These are phyloP conservation scores for Sipha maydis DNA, from an alignment of 2,888 invertebrate genomes.

Conservation along the genomic window DNA sequence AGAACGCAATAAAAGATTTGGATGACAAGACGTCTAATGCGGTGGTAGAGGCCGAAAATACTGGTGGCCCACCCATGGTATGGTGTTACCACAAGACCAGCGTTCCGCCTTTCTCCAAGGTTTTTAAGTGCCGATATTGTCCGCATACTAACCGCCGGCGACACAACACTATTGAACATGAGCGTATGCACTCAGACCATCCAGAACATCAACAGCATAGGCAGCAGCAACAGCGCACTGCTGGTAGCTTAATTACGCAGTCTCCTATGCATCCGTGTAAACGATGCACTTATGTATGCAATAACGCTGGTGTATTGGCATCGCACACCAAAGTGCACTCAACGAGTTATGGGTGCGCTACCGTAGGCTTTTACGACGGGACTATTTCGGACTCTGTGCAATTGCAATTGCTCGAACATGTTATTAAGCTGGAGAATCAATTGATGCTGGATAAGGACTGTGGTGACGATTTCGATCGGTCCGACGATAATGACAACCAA, in stretches of 20 bases:
- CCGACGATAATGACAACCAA: neutral
- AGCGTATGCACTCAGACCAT: slow-evolving; percentile 76
- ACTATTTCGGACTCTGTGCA: slow-evolving; percentile 77
- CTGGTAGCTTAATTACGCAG: slow-evolving; percentile 17
- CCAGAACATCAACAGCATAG: slow-evolving; percentile 65
- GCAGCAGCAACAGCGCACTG: slow-evolving; percentile 29
- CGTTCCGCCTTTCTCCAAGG: slow-evolving; percentile 75
- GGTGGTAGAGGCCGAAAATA: slow-evolving; percentile 62
- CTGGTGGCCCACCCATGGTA: slow-evolving; percentile 75
- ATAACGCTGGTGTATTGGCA: slow-evolving; percentile 77
- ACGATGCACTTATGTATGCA: slow-evolving; percentile 83
- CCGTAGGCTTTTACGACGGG: slow-evolving; percentile 77
- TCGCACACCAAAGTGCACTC: slow-evolving; percentile 81
- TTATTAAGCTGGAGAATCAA: neutral
- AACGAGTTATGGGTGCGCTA: slow-evolving; percentile 76
- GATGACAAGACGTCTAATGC: neutral
- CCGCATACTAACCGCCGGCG: slow-evolving; percentile 85
- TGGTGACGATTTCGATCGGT: neutral
- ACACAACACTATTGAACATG: slow-evolving; percentile 84
- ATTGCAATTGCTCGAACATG: slow-evolving; percentile 68
- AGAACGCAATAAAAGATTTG: neutral
- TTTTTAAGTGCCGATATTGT: slow-evolving; percentile 86
- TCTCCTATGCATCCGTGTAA: slow-evolving; percentile 72
- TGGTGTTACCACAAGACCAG: slow-evolving; percentile 79
- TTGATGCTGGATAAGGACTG: neutral